These are phyloP conservation scores for Apamea sordens DNA, from an alignment of 2,888 invertebrate species.

Conservation along the genomic window DNA sequence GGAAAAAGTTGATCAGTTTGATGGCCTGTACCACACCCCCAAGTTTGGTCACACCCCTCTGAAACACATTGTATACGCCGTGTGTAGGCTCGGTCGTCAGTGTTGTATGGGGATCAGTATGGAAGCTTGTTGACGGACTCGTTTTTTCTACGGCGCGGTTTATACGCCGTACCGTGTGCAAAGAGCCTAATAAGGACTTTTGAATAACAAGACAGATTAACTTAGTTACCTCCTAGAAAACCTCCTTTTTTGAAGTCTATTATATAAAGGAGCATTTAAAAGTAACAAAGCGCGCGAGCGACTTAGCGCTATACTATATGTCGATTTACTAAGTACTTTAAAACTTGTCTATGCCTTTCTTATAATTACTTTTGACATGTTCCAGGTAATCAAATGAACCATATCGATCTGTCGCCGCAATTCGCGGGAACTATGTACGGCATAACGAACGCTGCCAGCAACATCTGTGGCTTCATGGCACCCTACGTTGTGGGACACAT, in stretches of 20 bases:
- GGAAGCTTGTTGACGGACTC: too few relatives aligned
- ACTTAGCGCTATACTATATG: background rate
- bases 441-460: conserved; percentile 95
- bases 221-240: background rate
- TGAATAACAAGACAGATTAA: background rate
- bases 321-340: background rate
- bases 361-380: conserved; percentile 5
- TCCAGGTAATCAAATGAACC: conserved; percentile 95
- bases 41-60: too few relatives aligned
- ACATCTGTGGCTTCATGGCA: conserved; percentile 95
- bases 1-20: too few relatives aligned
- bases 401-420: conserved; percentile 94
- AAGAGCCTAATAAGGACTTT: background rate
- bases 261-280: too few relatives aligned
- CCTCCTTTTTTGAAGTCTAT: too few relatives aligned
- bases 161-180: too few relatives aligned
- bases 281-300: too few relatives aligned
- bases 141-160: too few relatives aligned
- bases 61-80: too few relatives aligned
- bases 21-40: too few relatives aligned
- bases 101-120: too few relatives aligned
- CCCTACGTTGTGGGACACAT: conserved; percentile 94
- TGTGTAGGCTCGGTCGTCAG: too few relatives aligned
- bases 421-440: conserved; percentile 96
- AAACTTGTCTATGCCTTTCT: background rate